phyloP scores from a whole-genome alignment of 2,888 invertebrate species.

The Priocnemis perturbator region DNA sequence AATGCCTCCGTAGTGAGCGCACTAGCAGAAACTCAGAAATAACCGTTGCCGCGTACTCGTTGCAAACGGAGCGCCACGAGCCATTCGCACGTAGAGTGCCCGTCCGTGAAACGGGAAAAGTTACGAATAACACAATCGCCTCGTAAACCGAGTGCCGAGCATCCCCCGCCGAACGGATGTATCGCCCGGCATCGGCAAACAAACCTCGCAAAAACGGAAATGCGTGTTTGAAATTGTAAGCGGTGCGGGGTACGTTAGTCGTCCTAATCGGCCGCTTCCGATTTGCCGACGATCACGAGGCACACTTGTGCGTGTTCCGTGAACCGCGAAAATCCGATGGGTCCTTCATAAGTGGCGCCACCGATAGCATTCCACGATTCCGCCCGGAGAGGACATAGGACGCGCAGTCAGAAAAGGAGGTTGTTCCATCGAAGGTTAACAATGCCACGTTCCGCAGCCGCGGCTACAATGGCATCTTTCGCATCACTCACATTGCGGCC shows the following conservation, averaged over 20 bases:
- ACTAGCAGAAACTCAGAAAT: conserved; percentile 53
- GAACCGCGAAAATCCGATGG: too few relatives aligned
- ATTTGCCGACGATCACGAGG: too few relatives aligned
- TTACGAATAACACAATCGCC: conserved; percentile 16
- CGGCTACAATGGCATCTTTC: conserved; percentile 64
- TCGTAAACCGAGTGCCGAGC: background rate
- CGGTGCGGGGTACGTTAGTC: too few relatives aligned
- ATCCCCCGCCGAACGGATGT: too few relatives aligned
- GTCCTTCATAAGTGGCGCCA: conserved; percentile 1
- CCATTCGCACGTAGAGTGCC: conserved; percentile 26
- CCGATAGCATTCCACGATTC: conserved; percentile 1
- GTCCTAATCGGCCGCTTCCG: too few relatives aligned
- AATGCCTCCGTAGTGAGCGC: conserved; percentile 42
- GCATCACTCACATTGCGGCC: conserved; percentile 63
- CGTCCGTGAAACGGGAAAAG: conserved; percentile 21
- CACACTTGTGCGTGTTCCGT: too few relatives aligned
- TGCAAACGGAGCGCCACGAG: conserved; percentile 20
- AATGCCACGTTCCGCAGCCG: conserved; percentile 57
- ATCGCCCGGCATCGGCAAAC: too few relatives aligned
- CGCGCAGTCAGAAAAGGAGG: conserved; percentile 39
- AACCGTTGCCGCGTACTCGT: conserved; percentile 34
- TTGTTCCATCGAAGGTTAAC: conserved; percentile 64
- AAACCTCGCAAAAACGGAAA: too few relatives aligned
- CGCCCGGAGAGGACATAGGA: conserved; percentile 4
- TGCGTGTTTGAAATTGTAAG: too few relatives aligned